Base-by-base conservation (phyloP, 1,140 invertebrate species). In the Formica selysi region DNA sequence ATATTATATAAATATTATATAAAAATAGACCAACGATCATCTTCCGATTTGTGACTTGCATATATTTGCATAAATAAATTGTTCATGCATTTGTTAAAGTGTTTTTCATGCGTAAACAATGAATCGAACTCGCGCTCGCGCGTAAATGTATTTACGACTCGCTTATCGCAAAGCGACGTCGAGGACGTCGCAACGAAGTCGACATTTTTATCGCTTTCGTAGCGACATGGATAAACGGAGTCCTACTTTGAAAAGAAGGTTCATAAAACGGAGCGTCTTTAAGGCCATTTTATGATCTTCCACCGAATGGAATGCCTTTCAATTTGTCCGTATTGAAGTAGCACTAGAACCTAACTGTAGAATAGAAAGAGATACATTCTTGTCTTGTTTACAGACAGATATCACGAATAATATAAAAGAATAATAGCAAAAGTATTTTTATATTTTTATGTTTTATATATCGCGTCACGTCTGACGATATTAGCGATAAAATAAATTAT, bases 201-300 rank as follows among this genome's bases (percentile, higher is more conserved):
- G 76, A 70, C 64, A 38, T 70, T 80, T 80, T 80, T 80, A 80
- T 80, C 76, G 44, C 76, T 70, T 70, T 80, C 44, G 44, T 70
- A 80, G 64, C 54, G 74, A 44, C 76, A 80, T 68, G 76, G 32
- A 80, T 68, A 80, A 70, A 80, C 62, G 29, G 44, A 80, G 44
- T 70, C 2, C 64, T 41, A 79, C 61, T 80, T 78, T 80, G 62
- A 68, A 70, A 80, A 54, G 76, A 36, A 67, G 44, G 41, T 68
- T 80, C 76, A 68, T 80, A 80, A 80, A 80, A 70, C 44, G 61
- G 44, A 38, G 64, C 64, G 32, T 80, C 41, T 80, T 67, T 80
- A 67, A 70, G 44, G 19, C 32, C n/a, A 26, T 70, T 80, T 79
- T 80, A 80, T 68, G 76, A 80, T 80, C 76, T 36, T 8, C 44